phyloP scores from a whole-genome alignment of 2,113 vertebrate genomes.

The Oenanthe melanoleuca region DNA sequence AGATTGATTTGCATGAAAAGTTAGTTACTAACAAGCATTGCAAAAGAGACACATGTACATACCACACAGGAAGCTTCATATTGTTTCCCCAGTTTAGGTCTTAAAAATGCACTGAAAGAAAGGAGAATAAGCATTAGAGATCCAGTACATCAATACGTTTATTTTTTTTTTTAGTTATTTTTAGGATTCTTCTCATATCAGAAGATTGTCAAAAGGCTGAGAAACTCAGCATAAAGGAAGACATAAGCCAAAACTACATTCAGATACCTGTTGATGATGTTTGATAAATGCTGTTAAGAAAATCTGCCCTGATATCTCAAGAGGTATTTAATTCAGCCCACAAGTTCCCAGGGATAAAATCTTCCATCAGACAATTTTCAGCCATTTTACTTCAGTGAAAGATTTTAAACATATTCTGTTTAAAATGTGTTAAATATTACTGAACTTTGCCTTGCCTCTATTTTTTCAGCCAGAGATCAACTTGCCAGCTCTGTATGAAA shows the following conservation, averaged over 20 bases:
- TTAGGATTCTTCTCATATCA: not conserved
- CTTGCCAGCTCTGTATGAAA: not conserved
- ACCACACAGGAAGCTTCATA: slow-evolving; percentile 99
- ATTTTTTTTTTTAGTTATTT: not conserved
- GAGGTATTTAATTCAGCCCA: not conserved
- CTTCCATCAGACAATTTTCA: not conserved
- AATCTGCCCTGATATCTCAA: not conserved
- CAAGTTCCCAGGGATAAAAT: not conserved
- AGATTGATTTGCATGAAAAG: not conserved
- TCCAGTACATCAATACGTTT: not conserved
- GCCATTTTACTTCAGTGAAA: not conserved
- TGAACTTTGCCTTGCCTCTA: not conserved
- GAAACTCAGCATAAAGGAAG: not conserved
- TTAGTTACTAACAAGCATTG: not conserved
- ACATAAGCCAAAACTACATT: not conserved
- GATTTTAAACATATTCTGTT: not conserved
- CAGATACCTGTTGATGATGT: not conserved
- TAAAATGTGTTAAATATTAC: not conserved
- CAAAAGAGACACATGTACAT: slow-evolving; percentile 69
- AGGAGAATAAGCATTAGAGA: not conserved
- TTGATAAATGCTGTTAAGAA: not conserved
- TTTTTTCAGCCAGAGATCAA: not conserved
- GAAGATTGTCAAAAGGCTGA: not conserved
- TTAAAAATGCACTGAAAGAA: slow-evolving; percentile 91
- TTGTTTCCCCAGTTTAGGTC: slow-evolving; percentile 97